These are phyloP conservation scores for Tubiluchus corallicola DNA, from an alignment of 2,888 invertebrate species.

Conservation along the genomic window DNA sequence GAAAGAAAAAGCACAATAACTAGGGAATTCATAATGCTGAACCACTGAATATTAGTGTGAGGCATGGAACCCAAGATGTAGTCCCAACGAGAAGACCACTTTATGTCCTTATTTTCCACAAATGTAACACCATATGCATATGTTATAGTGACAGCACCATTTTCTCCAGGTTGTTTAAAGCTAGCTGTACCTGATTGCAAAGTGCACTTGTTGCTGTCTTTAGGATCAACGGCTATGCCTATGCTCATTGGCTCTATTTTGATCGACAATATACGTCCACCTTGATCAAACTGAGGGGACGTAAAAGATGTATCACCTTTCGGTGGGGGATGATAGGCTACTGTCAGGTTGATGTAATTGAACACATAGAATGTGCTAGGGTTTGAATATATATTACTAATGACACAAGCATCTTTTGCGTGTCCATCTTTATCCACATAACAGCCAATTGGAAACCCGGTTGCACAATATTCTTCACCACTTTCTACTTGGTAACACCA, in stretches of 20 bases:
- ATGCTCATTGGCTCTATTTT: conserved; percentile 34
- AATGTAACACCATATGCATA: no score
- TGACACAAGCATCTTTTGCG: conserved; percentile 34
- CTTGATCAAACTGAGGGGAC: conserved; percentile 46
- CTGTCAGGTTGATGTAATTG: conserved; percentile 84
- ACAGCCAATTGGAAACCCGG: conserved; percentile 96
- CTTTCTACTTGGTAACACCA: conserved; percentile 55
- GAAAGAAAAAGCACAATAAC: conserved; percentile 91
- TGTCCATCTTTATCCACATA: conserved; percentile 44
- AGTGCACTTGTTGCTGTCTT: no score
- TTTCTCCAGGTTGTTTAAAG: no score
- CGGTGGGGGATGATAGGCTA: conserved; percentile 74
- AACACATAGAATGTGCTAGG: conserved; percentile 70
- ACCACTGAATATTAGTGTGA: conserved; percentile 97
- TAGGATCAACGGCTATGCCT: no score
- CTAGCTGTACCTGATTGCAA: no score
- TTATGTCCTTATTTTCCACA: conserved; percentile 35
- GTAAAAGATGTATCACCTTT: conserved; percentile 66
- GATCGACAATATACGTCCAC: conserved; percentile 58
- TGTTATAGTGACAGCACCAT: no score
- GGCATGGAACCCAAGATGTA: conserved; percentile 96
- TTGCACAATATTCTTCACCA: conserved; percentile 50
- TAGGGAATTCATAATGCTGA: conserved; percentile 89
- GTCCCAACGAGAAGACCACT: conserved; percentile 99
- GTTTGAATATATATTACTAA: no score